These are phyloP conservation scores for Lasioglossum villosulum DNA, from an alignment of 2,888 invertebrate species.

Conservation along the genomic window DNA sequence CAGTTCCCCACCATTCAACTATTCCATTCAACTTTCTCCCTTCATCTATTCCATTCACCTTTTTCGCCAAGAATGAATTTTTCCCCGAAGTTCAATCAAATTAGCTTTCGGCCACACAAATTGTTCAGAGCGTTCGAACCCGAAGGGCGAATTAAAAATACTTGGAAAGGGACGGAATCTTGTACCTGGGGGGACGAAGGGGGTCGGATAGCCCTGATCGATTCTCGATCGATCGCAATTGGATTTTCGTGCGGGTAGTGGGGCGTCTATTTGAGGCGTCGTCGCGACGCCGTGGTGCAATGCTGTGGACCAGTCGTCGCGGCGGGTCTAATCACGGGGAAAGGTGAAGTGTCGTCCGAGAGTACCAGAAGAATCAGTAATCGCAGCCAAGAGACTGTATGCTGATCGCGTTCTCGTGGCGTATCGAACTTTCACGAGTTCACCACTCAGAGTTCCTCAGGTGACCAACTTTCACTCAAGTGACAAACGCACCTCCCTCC, in stretches of 20 bases:
- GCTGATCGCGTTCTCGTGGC: conserved; percentile 17
- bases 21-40: background rate
- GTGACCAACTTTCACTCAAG: background rate
- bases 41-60: background rate
- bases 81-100: background rate
- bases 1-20: no score
- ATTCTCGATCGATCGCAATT: conserved; percentile 79
- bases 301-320: conserved; percentile 78
- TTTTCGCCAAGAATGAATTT: background rate
- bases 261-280: conserved; percentile 83
- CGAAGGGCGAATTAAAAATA: conserved; percentile 30
- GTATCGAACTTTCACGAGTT: conserved; percentile 15
- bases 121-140: background rate
- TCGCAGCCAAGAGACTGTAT: conserved; percentile 23
- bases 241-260: conserved; percentile 69
- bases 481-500: background rate
- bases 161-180: conserved; percentile 11
- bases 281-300: conserved; percentile 74
- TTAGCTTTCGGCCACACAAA: background rate
- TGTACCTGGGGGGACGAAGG: background rate
- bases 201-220: conserved; percentile 58
- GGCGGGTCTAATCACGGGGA: conserved; percentile 74
- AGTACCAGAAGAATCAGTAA: conserved; percentile 42
- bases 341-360: conserved; percentile 72
- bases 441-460: conserved; percentile 27